phyloP scores from a whole-genome alignment of 1,140 invertebrate genomes.

The Drosophila nigrodunni region DNA sequence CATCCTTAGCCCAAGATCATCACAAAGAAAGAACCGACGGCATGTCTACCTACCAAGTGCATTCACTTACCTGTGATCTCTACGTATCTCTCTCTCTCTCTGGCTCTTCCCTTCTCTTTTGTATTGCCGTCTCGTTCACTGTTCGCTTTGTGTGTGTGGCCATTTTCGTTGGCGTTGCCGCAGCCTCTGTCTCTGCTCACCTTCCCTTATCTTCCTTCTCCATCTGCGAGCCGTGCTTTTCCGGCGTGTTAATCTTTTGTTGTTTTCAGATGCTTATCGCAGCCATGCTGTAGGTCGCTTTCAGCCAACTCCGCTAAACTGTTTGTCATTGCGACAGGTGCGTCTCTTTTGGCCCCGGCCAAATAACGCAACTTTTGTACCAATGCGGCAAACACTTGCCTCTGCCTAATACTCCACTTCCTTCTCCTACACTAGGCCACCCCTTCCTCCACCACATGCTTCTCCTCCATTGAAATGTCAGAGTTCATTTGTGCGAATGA shows the following conservation, averaged over 20 bases:
- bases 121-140: conserved; percentile 22
- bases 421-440: not conserved
- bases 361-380: conserved; percentile 17
- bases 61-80: conserved; percentile 9
- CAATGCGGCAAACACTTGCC: not conserved
- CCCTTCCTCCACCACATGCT: not conserved
- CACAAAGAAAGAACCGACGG: conserved; percentile 19
- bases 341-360: conserved; percentile 8
- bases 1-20: conserved; percentile 43
- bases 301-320: conserved; percentile 13
- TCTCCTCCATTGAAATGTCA: conserved; percentile 48
- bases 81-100: not conserved
- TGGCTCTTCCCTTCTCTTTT: not conserved
- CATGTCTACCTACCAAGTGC: conserved; percentile 19
- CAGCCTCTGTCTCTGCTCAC: not conserved
- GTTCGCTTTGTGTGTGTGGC: conserved; percentile 40
- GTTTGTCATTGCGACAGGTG: conserved; percentile 65
- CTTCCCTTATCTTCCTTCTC: conserved; percentile 42
- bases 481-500: conserved; percentile 66
- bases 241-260: conserved; percentile 73
- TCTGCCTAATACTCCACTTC: not conserved
- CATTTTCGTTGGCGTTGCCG: not conserved
- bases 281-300: conserved; percentile 27
- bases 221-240: conserved; percentile 41
- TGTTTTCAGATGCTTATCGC: conserved; percentile 71